A percentile compares a stretch with the other conserved stretches of the same genome.
Conservation (phyloP, 2,888 invertebrate genomes). For the Alcis repandata region DNA sequence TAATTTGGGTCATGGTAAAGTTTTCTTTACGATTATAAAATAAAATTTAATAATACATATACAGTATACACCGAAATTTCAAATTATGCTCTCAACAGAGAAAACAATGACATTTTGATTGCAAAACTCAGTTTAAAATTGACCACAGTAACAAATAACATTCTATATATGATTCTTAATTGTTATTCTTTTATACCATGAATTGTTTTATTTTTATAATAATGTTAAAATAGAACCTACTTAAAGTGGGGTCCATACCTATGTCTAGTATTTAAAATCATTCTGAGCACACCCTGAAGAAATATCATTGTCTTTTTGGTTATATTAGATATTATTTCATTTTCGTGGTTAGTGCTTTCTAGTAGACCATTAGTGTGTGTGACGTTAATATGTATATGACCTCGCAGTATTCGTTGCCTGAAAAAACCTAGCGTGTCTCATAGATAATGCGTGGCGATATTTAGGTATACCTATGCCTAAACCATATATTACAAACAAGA, state of each 20-base stretch:
- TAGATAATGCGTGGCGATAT: constrained; percentile 24
- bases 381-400: constrained; percentile 16
- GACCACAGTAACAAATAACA: background rate
- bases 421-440: constrained; percentile 22
- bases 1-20: background rate
- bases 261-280: background rate
- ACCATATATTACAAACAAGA: constrained; percentile 3
- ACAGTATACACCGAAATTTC: too few relatives aligned
- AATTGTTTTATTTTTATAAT: too few relatives aligned
- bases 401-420: background rate
- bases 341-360: background rate
- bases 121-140: constrained; percentile 3
- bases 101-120: background rate
- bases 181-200: too few relatives aligned
- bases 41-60: background rate
- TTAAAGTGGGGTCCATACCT: too few relatives aligned
- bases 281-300: background rate
- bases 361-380: constrained; percentile 2
- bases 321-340: background rate
- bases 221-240: too few relatives aligned
- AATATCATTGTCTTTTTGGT: background rate
- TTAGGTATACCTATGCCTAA: background rate
- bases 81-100: background rate
- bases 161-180: constrained; percentile 5
- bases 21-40: background rate